Evolutionary conservation across 2,113 vertebrate genomes (phyloP), one percentile per base, ranked within the genome.

Genomic region (Strix aluco): DNA sequence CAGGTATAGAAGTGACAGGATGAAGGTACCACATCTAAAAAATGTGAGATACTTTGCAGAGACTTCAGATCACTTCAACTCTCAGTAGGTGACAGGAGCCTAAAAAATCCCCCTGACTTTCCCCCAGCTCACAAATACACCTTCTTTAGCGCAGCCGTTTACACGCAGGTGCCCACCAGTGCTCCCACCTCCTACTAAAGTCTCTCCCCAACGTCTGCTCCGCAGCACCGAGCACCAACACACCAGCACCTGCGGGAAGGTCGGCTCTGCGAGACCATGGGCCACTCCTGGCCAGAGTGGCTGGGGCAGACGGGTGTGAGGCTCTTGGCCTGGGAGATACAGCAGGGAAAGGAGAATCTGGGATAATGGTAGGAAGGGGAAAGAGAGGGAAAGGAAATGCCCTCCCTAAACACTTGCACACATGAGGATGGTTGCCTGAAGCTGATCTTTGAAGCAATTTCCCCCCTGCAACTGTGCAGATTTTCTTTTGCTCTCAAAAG

Each of bases 241-340:
- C 36, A 32, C 15, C 67, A 54, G 42, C 11, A 5, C 58, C 6
- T 1, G 1, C 0, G 0, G 29, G 32, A 52, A 32, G n/a, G 18
- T 61, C 19, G 49, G 36, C 55, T 32, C 61, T 46, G 36, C 34
- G 17, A 32, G 54, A 57, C 25, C 22, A 44, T 0, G 2, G 44
- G 19, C 17, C 15, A 1, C 12, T 51, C 42, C 52, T 73, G 42
- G 19, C 23, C 27, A 14, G 22, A 5, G 2, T 13, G 21, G 30
- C 1, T 17, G 25, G 47, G 44, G 40, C 29, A 47, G 55, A 7
- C 0, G 3, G 38, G n/a, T 6, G 4, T 2, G 26, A 49, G 63
- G 26, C 51, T 61, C 26, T 38, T 25, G 11, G 19, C 40, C 7
- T 44, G 65, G 15, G 32, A 79, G 27, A 34, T 30, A 46, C 0